phyloP scores from a whole-genome alignment of 92 coral and sea anemone genomes.

The Epizoanthus ramosus region DNA sequence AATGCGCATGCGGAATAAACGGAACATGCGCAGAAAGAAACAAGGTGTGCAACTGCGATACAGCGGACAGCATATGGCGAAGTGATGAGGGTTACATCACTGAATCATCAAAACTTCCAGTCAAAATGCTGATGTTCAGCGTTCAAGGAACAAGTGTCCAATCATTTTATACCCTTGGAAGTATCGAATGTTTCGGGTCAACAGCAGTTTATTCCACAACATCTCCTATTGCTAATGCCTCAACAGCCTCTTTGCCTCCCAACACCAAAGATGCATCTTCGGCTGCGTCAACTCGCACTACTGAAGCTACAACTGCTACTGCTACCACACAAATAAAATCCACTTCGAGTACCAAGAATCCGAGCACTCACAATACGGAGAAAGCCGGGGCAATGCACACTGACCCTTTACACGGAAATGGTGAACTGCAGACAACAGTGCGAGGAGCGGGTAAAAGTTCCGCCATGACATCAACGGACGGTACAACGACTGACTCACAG shows the following conservation, averaged over 20 bases:
- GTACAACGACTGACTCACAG: not conserved
- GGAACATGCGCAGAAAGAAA: constrained; percentile 66
- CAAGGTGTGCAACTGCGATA: constrained; percentile 79
- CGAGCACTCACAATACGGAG: not conserved
- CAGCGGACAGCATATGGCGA: constrained; percentile 65
- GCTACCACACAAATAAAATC: not conserved
- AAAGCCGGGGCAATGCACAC: not conserved
- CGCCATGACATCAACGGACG: constrained; percentile 2
- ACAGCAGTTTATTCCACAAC: constrained; percentile 41
- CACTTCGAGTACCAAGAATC: not conserved
- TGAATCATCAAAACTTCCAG: constrained; percentile 66
- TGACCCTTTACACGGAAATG: not conserved
- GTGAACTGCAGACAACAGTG: not conserved
- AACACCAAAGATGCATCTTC: not conserved
- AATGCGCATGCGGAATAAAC: constrained; percentile 80
- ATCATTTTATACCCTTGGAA: constrained; percentile 69
- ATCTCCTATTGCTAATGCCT: constrained; percentile 8
- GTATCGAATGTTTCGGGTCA: constrained; percentile 80
- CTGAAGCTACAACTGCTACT: constrained; percentile 9
- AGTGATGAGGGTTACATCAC: constrained; percentile 73
- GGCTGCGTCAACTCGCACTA: not conserved
- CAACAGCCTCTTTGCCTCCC: constrained; percentile 30
- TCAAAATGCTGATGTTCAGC: constrained; percentile 69
- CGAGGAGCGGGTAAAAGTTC: constrained; percentile 1
- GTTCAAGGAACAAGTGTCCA: constrained; percentile 60